Percentiles rank a stretch among this genome's conserved stretches.
Evolutionary conservation across 2,113 vertebrate genomes (phyloP).

Genomic region (Neogobius melanostomus): DNA sequence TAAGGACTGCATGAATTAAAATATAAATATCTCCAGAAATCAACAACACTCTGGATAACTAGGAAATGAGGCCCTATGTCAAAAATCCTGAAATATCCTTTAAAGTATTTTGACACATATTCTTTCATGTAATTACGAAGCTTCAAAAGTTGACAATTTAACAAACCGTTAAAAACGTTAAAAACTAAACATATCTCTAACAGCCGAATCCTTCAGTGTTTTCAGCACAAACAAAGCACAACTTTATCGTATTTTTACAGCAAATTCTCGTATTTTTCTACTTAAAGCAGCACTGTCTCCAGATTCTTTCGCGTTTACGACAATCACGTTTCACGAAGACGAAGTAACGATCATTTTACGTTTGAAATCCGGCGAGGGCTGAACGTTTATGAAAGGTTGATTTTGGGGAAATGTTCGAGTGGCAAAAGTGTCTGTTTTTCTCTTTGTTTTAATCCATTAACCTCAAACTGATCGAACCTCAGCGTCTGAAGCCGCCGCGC

Average conservation of each 20-base stretch:
- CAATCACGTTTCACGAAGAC: constrained; percentile 46
- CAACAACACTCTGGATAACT: no score
- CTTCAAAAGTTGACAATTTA: constrained; percentile 5
- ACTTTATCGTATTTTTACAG: neutral
- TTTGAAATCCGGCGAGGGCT: constrained; percentile 23
- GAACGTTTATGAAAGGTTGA: neutral
- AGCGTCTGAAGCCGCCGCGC: constrained; percentile 58
- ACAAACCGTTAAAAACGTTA: neutral
- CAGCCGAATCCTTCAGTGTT: neutral
- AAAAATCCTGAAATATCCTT: no score
- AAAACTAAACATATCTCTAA: neutral
- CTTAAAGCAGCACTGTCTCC: neutral
- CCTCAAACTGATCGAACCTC: constrained; percentile 75
- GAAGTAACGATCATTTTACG: neutral
- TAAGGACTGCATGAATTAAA: no score
- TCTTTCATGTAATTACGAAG: neutral
- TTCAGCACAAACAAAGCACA: neutral
- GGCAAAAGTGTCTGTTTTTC: no score
- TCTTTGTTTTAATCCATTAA: constrained; percentile 59
- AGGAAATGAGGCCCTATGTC: no score
- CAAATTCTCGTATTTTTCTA: neutral
- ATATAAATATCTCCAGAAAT: no score
- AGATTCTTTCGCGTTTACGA: constrained; percentile 30
- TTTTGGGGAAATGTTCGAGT: constrained; percentile 3
- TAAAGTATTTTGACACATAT: no score